phyloP scores from a whole-genome alignment of 2,888 invertebrate genomes.

The Abrostola tripartita region DNA sequence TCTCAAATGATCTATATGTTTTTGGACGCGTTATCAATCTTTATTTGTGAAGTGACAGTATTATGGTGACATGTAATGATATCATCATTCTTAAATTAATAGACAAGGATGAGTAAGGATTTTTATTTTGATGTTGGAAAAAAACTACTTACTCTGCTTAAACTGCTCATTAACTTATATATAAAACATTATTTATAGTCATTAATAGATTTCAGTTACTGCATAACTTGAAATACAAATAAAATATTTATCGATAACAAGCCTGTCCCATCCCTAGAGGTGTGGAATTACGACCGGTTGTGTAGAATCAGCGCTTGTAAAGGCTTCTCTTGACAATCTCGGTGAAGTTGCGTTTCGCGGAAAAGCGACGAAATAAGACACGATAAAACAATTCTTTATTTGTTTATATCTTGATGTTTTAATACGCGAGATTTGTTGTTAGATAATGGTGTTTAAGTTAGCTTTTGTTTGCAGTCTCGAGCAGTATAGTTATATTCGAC shows the following conservation, averaged over 20 bases:
- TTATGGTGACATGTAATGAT: constrained; percentile 17
- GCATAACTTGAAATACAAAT: neutral
- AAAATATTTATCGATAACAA: constrained; percentile 55
- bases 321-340: constrained; percentile 71
- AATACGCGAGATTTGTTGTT: neutral
- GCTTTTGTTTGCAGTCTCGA: no score
- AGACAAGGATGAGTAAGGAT: no score
- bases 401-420: constrained; percentile 21
- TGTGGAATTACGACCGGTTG: constrained; percentile 80
- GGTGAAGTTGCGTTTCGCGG: constrained; percentile 46
- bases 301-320: constrained; percentile 75
- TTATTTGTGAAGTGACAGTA: constrained; percentile 29
- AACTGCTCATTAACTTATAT: no score
- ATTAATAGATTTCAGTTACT: neutral
- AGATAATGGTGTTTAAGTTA: no score
- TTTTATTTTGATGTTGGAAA: no score
- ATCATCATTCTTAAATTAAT: constrained; percentile 9
- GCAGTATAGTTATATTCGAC: no score
- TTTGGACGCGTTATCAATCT: constrained; percentile 53
- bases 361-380: constrained; percentile 51
- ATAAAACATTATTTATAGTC: neutral
- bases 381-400: constrained; percentile 52
- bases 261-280: constrained; percentile 68
- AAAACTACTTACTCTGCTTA: no score
- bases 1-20: constrained; percentile 56